phyloP scores from a whole-genome alignment of 2,888 invertebrate species.

The Tuberolachnus salignus region DNA sequence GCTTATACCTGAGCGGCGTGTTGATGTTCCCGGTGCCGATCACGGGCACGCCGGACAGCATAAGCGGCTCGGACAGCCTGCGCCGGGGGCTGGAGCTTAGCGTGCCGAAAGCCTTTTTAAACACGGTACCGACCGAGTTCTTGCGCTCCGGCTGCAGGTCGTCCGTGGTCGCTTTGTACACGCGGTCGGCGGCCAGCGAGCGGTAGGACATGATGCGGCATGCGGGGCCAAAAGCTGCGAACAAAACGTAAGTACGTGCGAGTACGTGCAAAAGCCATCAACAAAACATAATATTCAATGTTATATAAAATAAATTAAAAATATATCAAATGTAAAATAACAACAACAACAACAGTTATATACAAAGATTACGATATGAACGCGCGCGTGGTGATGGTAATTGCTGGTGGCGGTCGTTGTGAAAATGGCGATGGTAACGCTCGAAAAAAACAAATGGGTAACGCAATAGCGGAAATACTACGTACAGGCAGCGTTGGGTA shows the following conservation, averaged over 20 bases:
- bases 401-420: too few species aligned
- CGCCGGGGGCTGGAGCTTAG: slow-evolving; percentile 55
- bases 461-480: too few species aligned
- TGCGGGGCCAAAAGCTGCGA: slow-evolving; percentile 55
- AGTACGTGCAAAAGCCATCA: slow-evolving; percentile 52
- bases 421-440: too few species aligned
- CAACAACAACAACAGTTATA: neutral
- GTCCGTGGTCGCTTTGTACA: slow-evolving; percentile 69
- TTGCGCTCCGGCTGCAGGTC: slow-evolving; percentile 56
- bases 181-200: slow-evolving; percentile 68
- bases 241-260: slow-evolving; percentile 53
- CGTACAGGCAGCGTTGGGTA: too few species aligned
- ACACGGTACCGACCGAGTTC: slow-evolving; percentile 51
- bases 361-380: too few species aligned
- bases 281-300: neutral
- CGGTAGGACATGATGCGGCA: slow-evolving; percentile 68
- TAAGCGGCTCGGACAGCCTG: slow-evolving; percentile 56
- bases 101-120: slow-evolving; percentile 53
- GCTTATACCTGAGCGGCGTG: slow-evolving; percentile 53
- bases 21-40: slow-evolving; percentile 53
- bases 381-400: too few species aligned
- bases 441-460: too few species aligned
- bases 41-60: slow-evolving; percentile 51
- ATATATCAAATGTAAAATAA: neutral
- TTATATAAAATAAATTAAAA: neutral